Percentiles rank a stretch among this genome's conserved stretches.
phyloP scores from a whole-genome alignment of 1,140 invertebrate genomes.

The Acromyrmex echinatior region DNA sequence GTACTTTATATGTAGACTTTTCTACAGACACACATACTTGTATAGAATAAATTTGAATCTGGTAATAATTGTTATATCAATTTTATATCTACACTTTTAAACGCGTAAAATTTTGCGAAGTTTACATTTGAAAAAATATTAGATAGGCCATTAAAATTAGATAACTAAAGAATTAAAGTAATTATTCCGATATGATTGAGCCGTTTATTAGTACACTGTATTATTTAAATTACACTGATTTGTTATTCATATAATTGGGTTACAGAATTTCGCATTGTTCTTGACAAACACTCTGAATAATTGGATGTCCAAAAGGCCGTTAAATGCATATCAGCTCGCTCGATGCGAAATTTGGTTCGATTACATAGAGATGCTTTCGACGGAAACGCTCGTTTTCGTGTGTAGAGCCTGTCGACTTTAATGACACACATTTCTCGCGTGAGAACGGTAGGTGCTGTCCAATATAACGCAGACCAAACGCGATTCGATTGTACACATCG shows the following conservation, averaged over 20 bases:
- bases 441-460: constrained; percentile 9
- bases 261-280: constrained; percentile 29
- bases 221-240: constrained; percentile 53
- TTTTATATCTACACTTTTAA: not conserved
- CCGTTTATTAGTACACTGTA: constrained; percentile 19
- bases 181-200: constrained; percentile 32
- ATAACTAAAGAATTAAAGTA: not conserved
- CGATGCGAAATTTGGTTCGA: constrained; percentile 44
- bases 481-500: constrained; percentile 13
- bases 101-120: not conserved
- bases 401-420: constrained; percentile 46
- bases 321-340: constrained; percentile 49
- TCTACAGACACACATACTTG: not conserved
- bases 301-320: constrained; percentile 46
- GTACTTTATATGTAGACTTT: not conserved
- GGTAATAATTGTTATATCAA: not conserved
- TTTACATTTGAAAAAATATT: not conserved
- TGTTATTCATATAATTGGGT: constrained; percentile 36
- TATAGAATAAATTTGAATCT: not conserved
- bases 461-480: constrained; percentile 35
- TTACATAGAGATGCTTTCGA: constrained; percentile 53
- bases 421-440: constrained; percentile 51
- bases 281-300: constrained; percentile 55
- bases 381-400: constrained; percentile 48
- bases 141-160: not conserved